Conservation (phyloP, 2,888 invertebrate species). For the Salpingus planirostris region DNA sequence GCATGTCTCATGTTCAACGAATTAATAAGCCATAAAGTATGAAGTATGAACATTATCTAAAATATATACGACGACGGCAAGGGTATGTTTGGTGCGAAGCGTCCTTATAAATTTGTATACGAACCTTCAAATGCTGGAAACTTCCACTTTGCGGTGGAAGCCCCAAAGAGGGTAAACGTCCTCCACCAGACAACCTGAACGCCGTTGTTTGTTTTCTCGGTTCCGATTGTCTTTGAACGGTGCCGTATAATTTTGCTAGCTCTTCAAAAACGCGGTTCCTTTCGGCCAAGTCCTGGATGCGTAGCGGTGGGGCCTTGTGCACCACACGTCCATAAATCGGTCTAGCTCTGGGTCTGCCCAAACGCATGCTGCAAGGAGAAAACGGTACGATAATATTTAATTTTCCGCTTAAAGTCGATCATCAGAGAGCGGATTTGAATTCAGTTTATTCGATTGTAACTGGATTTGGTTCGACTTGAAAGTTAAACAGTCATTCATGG, state of each 20-base stretch:
- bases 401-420: too few species aligned
- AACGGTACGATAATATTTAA: too few species aligned
- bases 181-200: slow-evolving; percentile 39
- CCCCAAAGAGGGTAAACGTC: slow-evolving; percentile 42
- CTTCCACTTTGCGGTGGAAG: slow-evolving; percentile 45
- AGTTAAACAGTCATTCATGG: too few species aligned
- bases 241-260: slow-evolving; percentile 44
- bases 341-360: slow-evolving; percentile 40
- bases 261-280: slow-evolving; percentile 47
- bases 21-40: too few species aligned
- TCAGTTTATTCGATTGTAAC: too few species aligned
- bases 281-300: slow-evolving; percentile 38
- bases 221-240: slow-evolving; percentile 35
- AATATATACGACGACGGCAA: too few species aligned
- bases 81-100: too few species aligned
- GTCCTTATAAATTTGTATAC: too few species aligned
- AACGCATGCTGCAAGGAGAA: slow-evolving; percentile 32
- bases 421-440: too few species aligned
- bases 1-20: too few species aligned
- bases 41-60: too few species aligned
- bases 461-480: too few species aligned
- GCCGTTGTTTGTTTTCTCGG: slow-evolving; percentile 32
- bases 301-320: slow-evolving; percentile 56
- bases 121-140: slow-evolving; percentile 65
- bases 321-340: slow-evolving; percentile 67